These are phyloP conservation scores for Osedax fenrisi DNA, from an alignment of 2,888 invertebrate species.

Conservation along the genomic window DNA sequence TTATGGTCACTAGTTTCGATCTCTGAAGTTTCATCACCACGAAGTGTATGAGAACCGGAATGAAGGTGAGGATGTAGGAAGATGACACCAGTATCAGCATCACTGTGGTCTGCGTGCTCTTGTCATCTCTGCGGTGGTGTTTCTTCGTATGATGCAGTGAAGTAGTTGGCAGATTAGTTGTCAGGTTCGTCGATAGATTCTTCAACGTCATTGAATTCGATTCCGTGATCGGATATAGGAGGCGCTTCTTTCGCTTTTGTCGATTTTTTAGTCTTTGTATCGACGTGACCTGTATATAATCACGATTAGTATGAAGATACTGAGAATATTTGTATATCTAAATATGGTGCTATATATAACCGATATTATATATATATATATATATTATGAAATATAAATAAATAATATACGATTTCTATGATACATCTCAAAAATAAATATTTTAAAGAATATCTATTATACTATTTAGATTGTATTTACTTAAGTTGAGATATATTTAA, in stretches of 20 bases:
- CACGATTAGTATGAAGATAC: not conserved
- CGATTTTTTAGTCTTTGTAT: not conserved
- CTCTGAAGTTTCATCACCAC: conserved; percentile 27
- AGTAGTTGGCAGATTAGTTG: not conserved
- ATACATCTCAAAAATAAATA: too few relatives aligned
- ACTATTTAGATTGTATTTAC: too few relatives aligned
- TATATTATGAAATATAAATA: conserved; percentile 32
- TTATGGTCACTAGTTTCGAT: conserved; percentile 17
- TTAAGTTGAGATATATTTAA: too few relatives aligned
- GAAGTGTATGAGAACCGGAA: conserved; percentile 36
- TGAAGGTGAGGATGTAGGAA: conserved; percentile 36
- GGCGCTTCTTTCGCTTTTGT: not conserved
- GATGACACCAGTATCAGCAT: conserved; percentile 38
- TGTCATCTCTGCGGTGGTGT: conserved; percentile 21
- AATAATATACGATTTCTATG: too few relatives aligned
- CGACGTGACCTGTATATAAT: not conserved
- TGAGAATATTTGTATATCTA: not conserved
- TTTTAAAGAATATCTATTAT: too few relatives aligned
- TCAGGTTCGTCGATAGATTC: not conserved
- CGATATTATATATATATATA: not conserved
- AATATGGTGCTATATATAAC: not conserved
- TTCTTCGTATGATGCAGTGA: not conserved
- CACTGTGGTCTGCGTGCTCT: conserved; percentile 36
- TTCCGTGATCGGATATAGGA: not conserved
- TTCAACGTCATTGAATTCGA: not conserved